Conservation (phyloP, 2,888 invertebrate genomes). For the Holacanthella duospinosa region DNA sequence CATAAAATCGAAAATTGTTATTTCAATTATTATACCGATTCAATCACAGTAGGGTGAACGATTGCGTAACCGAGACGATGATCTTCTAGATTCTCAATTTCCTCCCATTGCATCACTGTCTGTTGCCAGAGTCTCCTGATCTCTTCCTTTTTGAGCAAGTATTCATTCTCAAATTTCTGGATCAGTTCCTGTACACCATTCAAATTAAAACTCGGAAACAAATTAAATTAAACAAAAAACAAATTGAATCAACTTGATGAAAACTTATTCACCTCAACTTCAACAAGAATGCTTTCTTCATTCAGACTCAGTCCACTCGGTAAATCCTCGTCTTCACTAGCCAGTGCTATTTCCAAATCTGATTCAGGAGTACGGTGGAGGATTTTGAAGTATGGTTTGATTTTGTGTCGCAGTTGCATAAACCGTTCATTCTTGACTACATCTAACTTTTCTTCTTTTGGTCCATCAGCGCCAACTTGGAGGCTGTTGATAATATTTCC, state of each 20-base stretch:
- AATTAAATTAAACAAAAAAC: background rate
- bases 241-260: too few relatives aligned
- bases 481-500: too few relatives aligned
- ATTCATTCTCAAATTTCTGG: background rate
- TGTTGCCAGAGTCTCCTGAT: conserved; percentile 11
- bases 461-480: too few relatives aligned
- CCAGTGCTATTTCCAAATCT: background rate
- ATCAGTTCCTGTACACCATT: background rate
- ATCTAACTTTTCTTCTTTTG: background rate
- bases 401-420: conserved; percentile 9
- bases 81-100: too few relatives aligned
- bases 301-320: background rate
- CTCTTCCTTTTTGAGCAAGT: background rate
- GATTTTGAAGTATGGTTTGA: conserved; percentile 1
- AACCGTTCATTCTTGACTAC: background rate
- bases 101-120: too few relatives aligned
- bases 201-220: background rate
- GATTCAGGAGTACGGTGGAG: conserved; percentile 8
- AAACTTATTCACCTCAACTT: too few relatives aligned
- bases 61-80: too few relatives aligned
- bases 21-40: too few relatives aligned
- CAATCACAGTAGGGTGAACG: too few relatives aligned
- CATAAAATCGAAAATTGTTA: too few relatives aligned
- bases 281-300: background rate
- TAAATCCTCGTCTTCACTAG: background rate